Conservation (phyloP, 2,113 vertebrate species). For the Clarias batrachus region DNA sequence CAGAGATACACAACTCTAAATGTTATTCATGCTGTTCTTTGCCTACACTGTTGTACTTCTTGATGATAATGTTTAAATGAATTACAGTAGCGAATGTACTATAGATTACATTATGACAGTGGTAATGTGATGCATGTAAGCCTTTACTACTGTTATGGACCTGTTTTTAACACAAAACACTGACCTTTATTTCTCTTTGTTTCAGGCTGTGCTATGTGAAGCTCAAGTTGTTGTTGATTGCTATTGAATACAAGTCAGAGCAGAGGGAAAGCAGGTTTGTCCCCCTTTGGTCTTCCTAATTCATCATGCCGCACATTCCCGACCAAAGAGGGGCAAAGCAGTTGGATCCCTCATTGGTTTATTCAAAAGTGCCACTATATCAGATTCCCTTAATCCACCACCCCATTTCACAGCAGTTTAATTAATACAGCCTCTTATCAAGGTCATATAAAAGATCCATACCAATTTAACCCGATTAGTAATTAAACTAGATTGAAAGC, state of each 20-base stretch:
- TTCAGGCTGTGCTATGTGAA: conserved; percentile 96
- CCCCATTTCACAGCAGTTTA: neutral
- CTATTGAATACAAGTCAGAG: conserved; percentile 98
- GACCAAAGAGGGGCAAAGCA: conserved; percentile 43
- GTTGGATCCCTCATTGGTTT: conserved; percentile 44
- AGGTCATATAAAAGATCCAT: neutral
- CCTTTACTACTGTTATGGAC: neutral
- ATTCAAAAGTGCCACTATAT: neutral
- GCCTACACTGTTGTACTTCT: neutral
- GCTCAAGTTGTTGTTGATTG: conserved; percentile 97
- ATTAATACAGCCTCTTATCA: neutral
- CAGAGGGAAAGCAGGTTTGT: conserved; percentile 97
- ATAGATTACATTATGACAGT: neutral
- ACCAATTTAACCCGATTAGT: neutral
- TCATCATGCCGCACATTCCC: conserved; percentile 16
- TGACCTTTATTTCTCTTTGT: conserved; percentile 48
- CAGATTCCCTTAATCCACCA: conserved; percentile 9
- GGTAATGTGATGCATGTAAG: neutral
- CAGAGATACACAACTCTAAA: neutral
- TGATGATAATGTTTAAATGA: neutral
- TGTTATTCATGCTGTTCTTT: neutral
- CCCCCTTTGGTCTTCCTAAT: conserved; percentile 35
- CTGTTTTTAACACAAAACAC: neutral
- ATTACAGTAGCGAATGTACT: neutral
- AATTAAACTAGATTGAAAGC: neutral